Base-by-base conservation (phyloP, 2,888 invertebrate genomes). In the Stenodema calcarata region DNA sequence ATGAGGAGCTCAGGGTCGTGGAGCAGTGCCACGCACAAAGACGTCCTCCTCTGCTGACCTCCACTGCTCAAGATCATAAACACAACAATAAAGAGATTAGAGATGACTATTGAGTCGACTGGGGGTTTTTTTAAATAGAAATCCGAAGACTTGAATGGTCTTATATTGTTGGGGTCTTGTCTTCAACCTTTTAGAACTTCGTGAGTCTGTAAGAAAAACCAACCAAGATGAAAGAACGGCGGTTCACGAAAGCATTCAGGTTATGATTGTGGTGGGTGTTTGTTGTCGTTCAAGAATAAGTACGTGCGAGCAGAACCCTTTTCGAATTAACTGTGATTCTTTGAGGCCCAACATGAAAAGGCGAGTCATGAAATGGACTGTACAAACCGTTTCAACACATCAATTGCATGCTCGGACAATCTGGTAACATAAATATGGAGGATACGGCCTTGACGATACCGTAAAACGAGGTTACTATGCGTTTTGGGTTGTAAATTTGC, bases 1-100 rank as follows among this genome's bases (percentile, higher is more conserved):
- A 98, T 97, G 41, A 98, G 92, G 42, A 98, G 91, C 91, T 97
- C 96, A 0, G 98, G 98, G 89, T 95, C 95, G 90, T 98, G 97
- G 0, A 98, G 94, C 90, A 98, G 92, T 0, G 98, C 96, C 6
- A 96, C 96, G 0, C 97, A 97, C 89, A 98, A 94, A 0, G 98
- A 98, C 0, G 98, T 95, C 82, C 98, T 92, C 87, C 98, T 92
- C 91, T 97, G 96, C 91, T 98, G 98, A 0, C 98, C 98, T 7
- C 98, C 98, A 89, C 90, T 90, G 87, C 1, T 87, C 82, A 73
- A 87, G 54, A 81, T 23, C 30, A 14, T 73, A 73, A 30, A 41
- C 30, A 35, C 41, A 30, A 41, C 16, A 73, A 23, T 41, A 73
- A 41, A 73, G 35, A n/a, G 73, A 73, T 41, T 41, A 41, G 73